phyloP scores from a whole-genome alignment of 2,113 vertebrate species.

The Struthidea cinerea region DNA sequence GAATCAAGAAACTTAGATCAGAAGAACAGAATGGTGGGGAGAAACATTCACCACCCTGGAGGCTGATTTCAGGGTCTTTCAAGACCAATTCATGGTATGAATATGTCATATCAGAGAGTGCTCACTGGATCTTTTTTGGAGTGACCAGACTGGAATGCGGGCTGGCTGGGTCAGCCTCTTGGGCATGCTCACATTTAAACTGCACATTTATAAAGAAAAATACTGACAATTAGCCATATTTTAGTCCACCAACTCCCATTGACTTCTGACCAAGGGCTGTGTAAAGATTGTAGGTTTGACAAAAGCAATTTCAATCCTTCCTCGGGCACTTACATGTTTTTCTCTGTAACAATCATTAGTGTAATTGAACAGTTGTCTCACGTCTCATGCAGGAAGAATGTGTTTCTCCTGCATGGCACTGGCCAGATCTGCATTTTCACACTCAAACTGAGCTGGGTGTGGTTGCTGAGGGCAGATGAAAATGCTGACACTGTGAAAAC shows the following conservation, averaged over 20 bases:
- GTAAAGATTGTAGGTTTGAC: constrained; percentile 16
- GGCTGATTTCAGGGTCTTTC: background rate
- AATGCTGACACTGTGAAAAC: background rate
- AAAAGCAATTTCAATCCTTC: constrained; percentile 1
- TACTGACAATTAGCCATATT: background rate
- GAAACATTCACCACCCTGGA: background rate
- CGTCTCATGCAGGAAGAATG: background rate
- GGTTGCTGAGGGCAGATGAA: background rate
- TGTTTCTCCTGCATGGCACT: background rate
- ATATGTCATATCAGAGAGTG: background rate
- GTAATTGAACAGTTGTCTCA: background rate
- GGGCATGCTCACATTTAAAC: background rate
- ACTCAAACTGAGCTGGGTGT: background rate
- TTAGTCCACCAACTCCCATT: background rate
- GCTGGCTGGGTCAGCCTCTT: background rate
- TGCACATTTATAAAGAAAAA: background rate
- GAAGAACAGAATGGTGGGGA: background rate
- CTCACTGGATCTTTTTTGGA: background rate
- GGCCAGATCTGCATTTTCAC: background rate
- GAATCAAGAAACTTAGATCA: background rate
- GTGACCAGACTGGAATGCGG: background rate
- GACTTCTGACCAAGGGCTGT: background rate
- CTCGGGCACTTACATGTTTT: background rate
- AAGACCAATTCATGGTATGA: background rate
- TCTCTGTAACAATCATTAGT: background rate